These are phyloP conservation scores for Acanthaster planci DNA, from an alignment of 35 echinoderm and acorn worm species.

Conservation along the genomic window DNA sequence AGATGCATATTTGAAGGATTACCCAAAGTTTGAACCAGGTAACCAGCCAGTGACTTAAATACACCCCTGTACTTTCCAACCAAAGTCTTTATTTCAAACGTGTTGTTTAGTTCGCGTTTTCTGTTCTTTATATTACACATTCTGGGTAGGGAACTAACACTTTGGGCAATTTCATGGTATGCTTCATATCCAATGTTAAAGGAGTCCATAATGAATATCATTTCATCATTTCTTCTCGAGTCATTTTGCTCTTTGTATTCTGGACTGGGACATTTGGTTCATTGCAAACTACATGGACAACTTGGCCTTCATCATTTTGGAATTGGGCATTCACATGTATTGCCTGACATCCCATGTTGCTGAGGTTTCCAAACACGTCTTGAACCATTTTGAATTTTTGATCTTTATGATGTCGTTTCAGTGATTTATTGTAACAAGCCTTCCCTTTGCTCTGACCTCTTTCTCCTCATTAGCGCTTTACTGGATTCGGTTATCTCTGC, in stretches of 20 bases:
- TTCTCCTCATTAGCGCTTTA: constrained; percentile 36
- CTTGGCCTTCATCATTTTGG: constrained; percentile 49
- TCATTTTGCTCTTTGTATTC: background rate
- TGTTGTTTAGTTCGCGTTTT: constrained; percentile 38
- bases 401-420: constrained; percentile 38
- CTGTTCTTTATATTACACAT: constrained; percentile 31
- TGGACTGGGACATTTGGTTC: background rate
- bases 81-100: constrained; percentile 5
- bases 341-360: constrained; percentile 1
- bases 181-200: constrained; percentile 41
- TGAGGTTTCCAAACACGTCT: background rate
- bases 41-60: constrained; percentile 12
- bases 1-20: constrained; percentile 8
- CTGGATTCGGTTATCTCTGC: constrained; percentile 35
- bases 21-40: constrained; percentile 42
- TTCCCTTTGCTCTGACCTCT: constrained; percentile 42
- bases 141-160: constrained; percentile 20
- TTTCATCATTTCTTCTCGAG: constrained; percentile 40
- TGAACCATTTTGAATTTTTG: constrained; percentile 17
- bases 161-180: constrained; percentile 58
- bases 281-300: constrained; percentile 15
- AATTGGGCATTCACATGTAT: constrained; percentile 25
- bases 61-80: constrained; percentile 28
- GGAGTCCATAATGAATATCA: constrained; percentile 70
- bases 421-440: constrained; percentile 38